Evolutionary conservation across 2,113 vertebrate genomes (phyloP).

Genomic region (Xiphorhynchus elegans): DNA sequence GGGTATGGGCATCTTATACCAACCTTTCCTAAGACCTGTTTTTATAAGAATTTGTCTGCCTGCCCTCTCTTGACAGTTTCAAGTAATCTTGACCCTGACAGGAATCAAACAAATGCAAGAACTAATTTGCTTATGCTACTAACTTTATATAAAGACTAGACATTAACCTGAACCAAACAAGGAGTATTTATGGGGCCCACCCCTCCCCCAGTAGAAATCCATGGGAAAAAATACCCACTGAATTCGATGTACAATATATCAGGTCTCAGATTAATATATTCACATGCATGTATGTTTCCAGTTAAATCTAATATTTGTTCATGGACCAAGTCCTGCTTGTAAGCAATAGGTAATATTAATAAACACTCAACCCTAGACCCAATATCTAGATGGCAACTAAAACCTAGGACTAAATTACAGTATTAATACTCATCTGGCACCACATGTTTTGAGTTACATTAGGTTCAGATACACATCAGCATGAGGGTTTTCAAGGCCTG

Average conservation of each 20-base stretch:
- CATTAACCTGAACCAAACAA: neutral
- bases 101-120: neutral
- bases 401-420: neutral
- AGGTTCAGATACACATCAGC: neutral
- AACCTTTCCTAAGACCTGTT: neutral
- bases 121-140: neutral
- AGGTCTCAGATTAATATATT: neutral
- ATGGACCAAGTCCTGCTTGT: neutral
- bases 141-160: neutral
- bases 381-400: neutral
- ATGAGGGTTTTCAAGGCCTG: neutral
- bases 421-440: neutral
- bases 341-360: conserved; percentile 8
- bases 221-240: neutral
- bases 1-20: neutral
- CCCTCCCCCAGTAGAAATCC: neutral
- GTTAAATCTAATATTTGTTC: neutral
- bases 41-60: neutral
- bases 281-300: neutral
- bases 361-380: neutral
- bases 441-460: neutral
- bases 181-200: neutral
- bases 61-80: neutral
- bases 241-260: neutral
- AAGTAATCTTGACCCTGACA: neutral